Evolutionary conservation across 2,797 vertebrate genomes (phyloP), one percentile per base, ranked within the genome.

Genomic region (Gymnopithys bicolor): DNA sequence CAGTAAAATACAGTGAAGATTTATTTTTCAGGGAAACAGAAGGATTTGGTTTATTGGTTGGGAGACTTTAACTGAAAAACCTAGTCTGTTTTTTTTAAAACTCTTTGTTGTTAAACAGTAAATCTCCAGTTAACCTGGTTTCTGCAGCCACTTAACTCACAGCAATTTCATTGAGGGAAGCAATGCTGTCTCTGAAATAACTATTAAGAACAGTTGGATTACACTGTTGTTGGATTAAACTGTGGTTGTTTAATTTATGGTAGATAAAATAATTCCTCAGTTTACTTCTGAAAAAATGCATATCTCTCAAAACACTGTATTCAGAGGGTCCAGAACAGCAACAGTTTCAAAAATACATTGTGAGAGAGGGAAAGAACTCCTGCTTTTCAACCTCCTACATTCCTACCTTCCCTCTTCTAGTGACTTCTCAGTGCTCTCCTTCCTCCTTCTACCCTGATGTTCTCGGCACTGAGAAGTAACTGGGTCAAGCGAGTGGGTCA

Each of bases 401-500:
- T 32, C 41, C 81, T 92, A 7, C 24, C 35, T 22, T 92, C 30
- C 30, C 22, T 85, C 45, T 87, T 39, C 70, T 27, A 6, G 27
- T 49, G 63, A 25, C 28, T 85, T 51, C 64, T 67, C 41, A 37
- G 53, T 53, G 41, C 27, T 53, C 64, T 87, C 32, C 33, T 67
- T 87, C 71, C 43, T 90, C 64, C 83, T 73, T 19, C 52, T 68
- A 9, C 56, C 28, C n/a, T 56, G 70, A 39, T 73, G 41, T 48
- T 87, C 45, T 84, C 48, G 73, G 41, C 5, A 3, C 69, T 24
- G 23, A 62, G 37, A 84, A 89, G 25, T 59, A 95, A 94, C 58
- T 95, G 79, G 82, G 92, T 91, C 85, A 92, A 93, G 51, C 82
- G 78, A 53, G 79, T 33, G 24, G 87, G 76, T 86, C 87, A 81